Evolutionary conservation across 2,113 vertebrate genomes (phyloP).

Genomic region (Hipposideros armiger): DNA sequence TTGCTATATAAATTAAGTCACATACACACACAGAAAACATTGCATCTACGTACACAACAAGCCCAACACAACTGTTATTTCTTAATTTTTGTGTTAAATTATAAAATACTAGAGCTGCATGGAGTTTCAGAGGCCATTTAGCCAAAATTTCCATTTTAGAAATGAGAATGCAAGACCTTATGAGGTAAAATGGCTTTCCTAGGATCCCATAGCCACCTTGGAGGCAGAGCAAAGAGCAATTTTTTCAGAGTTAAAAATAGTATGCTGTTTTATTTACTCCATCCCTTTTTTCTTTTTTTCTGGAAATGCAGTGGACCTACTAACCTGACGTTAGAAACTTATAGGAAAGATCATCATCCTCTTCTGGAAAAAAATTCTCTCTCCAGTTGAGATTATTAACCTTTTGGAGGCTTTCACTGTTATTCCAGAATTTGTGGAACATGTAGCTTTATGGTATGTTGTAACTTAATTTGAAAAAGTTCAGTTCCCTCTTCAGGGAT

Average conservation of each 20-base stretch:
- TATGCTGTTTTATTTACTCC: background rate
- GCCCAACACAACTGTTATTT: background rate
- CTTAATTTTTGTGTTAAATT: background rate
- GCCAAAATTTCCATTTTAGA: constrained; percentile 20
- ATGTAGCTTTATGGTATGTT: background rate
- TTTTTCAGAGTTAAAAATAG: background rate
- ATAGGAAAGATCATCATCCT: background rate
- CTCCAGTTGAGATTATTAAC: constrained; percentile 31
- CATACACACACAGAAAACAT: background rate
- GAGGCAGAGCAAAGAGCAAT: background rate
- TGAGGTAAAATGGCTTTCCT: background rate
- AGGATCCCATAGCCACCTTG: background rate
- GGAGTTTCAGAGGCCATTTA: background rate
- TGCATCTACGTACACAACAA: background rate
- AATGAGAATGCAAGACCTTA: background rate
- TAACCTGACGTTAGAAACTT: constrained; percentile 5
- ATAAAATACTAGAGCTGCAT: background rate
- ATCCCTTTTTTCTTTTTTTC: background rate
- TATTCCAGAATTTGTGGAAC: constrained; percentile 53
- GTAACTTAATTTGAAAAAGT: constrained; percentile 52
- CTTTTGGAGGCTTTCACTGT: constrained; percentile 53
- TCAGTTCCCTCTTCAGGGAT: constrained; percentile 25
- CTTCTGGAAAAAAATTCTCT: background rate
- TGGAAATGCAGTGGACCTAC: background rate
- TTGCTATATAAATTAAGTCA: background rate